Evolutionary conservation across 2,797 vertebrate genomes (phyloP), one percentile per base, ranked within the genome.

Genomic region (Takifugu ocellatus): DNA sequence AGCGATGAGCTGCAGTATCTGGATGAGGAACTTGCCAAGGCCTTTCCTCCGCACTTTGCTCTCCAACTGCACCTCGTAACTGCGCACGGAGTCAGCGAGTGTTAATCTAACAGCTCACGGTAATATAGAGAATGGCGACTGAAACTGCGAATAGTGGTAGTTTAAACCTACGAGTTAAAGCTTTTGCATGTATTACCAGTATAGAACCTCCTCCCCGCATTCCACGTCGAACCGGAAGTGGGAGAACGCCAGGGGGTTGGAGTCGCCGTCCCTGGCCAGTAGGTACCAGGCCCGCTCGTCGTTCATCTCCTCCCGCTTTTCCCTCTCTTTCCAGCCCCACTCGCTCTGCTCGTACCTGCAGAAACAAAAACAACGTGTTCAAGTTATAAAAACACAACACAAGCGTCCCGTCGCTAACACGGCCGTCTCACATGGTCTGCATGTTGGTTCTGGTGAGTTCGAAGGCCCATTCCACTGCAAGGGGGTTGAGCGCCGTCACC

Each of bases 251-350:
- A 96, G 78, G 0, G 94, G 94, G 39, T 89, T 63, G 0, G 90
- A 87, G 59, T 91, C 88, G 0, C 83, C 63, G 14, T 98, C 94
- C 0, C 91, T 90, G 27, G 94, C 95, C 24, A 96, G 84, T 9
- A 97, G 92, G 84, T 97, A 97, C 95, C 95, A 97, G 10, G 95
- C 95, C n/a, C 94, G 90, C 70, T 96, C 95, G 0, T 97, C 95
- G 0, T 92, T 93, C 93, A 98, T 93, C 79, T 98, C 96, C 15
- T 94, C 95, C 5, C 92, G 86, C 71, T 98, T 98, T 84, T 96
- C 96, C 42, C 95, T 85, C 71, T 98, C 96, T 78, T 97, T 97
- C 96, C 96, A 98, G 1, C 96, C 96, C 96, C 95, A 98, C 70
- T 97, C 95, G 0, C 96, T 98, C 76, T 96, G 95, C 87, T 97